A percentile compares a stretch with the other conserved stretches of the same genome.
phyloP scores from a whole-genome alignment of 1,140 invertebrate species.

The Zaprionus capensis region DNA sequence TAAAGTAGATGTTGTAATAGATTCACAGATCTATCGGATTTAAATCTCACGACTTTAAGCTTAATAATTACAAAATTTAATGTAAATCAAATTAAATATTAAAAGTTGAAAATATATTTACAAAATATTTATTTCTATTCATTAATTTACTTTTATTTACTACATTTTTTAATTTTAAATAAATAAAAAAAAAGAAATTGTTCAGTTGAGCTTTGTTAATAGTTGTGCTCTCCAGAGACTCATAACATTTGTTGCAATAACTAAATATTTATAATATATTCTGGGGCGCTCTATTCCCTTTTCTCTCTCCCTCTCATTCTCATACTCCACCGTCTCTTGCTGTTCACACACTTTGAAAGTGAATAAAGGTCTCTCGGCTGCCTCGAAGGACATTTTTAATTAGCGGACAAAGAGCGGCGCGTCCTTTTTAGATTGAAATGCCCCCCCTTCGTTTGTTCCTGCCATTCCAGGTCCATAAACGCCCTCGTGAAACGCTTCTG shows the following conservation, averaged over 20 bases:
- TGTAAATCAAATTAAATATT: no score
- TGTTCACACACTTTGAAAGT: constrained; percentile 6
- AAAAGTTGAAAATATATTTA: no score
- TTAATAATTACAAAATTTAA: no score
- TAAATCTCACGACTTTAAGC: background rate
- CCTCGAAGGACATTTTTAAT: constrained; percentile 74
- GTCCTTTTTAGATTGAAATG: constrained; percentile 61
- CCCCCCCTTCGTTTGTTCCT: constrained; percentile 28
- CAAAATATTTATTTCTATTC: no score
- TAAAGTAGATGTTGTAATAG: background rate
- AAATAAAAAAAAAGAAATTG: background rate
- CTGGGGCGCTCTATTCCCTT: background rate
- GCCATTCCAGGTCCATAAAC: constrained; percentile 38
- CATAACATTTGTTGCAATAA: background rate
- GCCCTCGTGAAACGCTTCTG: constrained; percentile 53
- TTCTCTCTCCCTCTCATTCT: background rate
- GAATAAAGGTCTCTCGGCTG: constrained; percentile 26
- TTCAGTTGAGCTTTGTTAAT: background rate
- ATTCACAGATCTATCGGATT: background rate
- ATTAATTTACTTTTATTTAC: background rate
- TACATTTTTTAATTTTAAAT: no score
- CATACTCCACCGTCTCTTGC: constrained; percentile 10
- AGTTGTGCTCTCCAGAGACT: background rate
- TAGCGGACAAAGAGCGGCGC: constrained; percentile 61
- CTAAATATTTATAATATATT: background rate